phyloP scores from a whole-genome alignment of 2,888 invertebrate genomes.

The Noctua comes region DNA sequence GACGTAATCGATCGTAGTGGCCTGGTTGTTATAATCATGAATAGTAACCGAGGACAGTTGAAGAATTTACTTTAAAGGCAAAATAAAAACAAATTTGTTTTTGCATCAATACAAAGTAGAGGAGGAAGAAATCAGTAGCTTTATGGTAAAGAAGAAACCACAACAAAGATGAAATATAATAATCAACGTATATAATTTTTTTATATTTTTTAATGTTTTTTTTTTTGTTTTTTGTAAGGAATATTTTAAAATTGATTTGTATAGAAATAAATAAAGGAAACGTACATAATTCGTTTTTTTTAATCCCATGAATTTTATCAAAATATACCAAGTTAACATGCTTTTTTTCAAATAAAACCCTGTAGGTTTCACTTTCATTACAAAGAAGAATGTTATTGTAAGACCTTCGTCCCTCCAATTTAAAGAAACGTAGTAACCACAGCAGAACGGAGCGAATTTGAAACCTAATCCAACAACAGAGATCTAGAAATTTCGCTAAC shows the following conservation, averaged over 20 bases:
- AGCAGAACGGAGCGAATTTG: constrained; percentile 19
- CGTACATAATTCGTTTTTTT: too few relatives aligned
- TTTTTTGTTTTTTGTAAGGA: too few relatives aligned
- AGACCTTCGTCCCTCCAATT: constrained; percentile 29
- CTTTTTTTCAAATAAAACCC: not conserved
- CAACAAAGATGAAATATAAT: too few relatives aligned
- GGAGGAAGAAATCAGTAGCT: not conserved
- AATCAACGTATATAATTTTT: too few relatives aligned
- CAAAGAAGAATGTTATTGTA: constrained; percentile 23
- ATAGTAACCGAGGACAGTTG: not conserved
- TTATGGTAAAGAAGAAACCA: too few relatives aligned
- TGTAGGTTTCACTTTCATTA: constrained; percentile 25
- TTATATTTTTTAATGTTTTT: too few relatives aligned
- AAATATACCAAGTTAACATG: not conserved
- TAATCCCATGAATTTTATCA: not conserved
- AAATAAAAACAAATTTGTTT: not conserved
- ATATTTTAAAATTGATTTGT: too few relatives aligned
- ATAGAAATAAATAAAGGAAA: too few relatives aligned
- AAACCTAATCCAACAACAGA: constrained; percentile 43
- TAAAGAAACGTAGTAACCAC: constrained; percentile 17
- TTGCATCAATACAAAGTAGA: not conserved
- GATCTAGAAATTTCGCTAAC: constrained; percentile 38
- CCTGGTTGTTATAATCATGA: not conserved
- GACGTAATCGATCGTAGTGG: not conserved
- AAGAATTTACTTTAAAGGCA: not conserved